phyloP scores from a whole-genome alignment of 2,797 vertebrate genomes.

The Artibeus jamaicensis region DNA sequence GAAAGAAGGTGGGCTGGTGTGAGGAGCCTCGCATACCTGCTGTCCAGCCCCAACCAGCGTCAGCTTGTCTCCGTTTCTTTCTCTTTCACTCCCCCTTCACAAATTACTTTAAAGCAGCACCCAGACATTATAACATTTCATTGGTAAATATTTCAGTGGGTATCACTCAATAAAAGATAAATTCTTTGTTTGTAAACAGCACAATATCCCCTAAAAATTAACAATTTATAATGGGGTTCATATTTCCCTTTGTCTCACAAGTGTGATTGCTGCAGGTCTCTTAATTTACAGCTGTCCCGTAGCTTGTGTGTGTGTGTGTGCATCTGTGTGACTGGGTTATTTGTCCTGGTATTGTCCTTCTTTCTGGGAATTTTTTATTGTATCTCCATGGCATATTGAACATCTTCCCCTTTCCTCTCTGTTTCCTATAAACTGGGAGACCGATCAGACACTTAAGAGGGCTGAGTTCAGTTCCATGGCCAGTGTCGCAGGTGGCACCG shows the following conservation, averaged over 20 bases:
- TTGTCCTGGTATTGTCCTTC: not conserved
- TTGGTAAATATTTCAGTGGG: not conserved
- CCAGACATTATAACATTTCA: not conserved
- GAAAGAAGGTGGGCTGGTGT: not conserved
- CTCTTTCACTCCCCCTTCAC: not conserved
- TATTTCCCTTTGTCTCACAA: not conserved
- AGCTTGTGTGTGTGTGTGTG: not conserved
- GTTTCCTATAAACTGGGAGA: not conserved
- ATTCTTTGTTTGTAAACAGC: not conserved
- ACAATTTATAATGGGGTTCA: not conserved
- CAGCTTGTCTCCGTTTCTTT: not conserved
- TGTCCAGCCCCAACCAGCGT: not conserved
- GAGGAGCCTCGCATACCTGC: not conserved
- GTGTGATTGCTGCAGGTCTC: not conserved
- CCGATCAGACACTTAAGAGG: not conserved
- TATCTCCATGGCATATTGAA: not conserved
- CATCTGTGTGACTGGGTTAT: not conserved
- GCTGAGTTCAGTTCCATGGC: not conserved
- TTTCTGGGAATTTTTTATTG: not conserved
- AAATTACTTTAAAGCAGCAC: not conserved
- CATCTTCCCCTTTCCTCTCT: not conserved
- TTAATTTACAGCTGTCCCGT: not conserved
- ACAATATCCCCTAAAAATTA: not conserved
- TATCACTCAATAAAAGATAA: conserved; percentile 20
- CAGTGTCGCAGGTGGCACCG: not conserved